A percentile compares a stretch with the other conserved stretches of the same genome.
These are phyloP conservation scores for Orchesella cincta DNA, from an alignment of 1,140 invertebrate genomes.

Conservation along the genomic window DNA sequence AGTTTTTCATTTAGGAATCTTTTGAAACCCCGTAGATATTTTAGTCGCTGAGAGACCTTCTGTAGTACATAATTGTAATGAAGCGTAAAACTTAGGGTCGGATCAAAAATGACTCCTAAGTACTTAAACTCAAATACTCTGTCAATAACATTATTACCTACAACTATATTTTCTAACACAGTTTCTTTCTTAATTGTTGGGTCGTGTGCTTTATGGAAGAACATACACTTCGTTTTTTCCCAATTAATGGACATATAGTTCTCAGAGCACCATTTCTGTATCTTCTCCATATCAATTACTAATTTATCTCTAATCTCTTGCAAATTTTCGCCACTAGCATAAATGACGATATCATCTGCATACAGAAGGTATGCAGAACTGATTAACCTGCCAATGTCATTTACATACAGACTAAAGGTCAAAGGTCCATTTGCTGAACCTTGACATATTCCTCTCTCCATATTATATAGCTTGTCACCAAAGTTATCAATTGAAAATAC, in stretches of 20 bases:
- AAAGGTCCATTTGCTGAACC: too few relatives aligned
- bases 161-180: background rate
- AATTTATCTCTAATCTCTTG: background rate
- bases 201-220: background rate
- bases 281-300: background rate
- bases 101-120: background rate
- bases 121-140: background rate
- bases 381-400: background rate
- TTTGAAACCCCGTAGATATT: background rate
- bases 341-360: background rate
- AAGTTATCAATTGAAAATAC: background rate
- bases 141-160: background rate
- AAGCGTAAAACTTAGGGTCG: background rate
- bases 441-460: background rate
- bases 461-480: background rate
- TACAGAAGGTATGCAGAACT: background rate
- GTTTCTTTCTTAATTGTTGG: background rate
- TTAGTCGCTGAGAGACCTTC: background rate
- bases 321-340: background rate
- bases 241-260: conserved; percentile 2
- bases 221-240: too few relatives aligned
- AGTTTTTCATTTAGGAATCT: background rate
- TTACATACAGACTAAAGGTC: too few relatives aligned
- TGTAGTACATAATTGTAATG: background rate
- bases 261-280: background rate